Base-by-base conservation (phyloP, 2,888 invertebrate species). In the Agriopis marginaria region DNA sequence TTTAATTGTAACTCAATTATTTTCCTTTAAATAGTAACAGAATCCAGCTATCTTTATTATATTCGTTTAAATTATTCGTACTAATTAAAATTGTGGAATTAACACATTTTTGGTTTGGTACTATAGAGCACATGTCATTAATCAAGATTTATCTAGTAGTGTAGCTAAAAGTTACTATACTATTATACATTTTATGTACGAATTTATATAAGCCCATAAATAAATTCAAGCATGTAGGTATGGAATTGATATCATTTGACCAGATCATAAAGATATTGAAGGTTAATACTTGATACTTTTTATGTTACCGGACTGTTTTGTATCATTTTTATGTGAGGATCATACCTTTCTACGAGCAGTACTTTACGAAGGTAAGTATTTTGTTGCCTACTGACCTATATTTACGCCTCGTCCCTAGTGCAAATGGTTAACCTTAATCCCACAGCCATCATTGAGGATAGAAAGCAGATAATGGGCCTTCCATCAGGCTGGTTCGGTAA, bases 401-500 rank as follows among this genome's bases (percentile, higher is more conserved):
- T 40, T n/a, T 39, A 8, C 9, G 17, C 50, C 14, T 4, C 7
- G 7, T 39, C 32, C 49, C 3, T 14, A 14, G 14, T 12, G 12
- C 3, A 61, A 51, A 59, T 51, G 12, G 14, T 44, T 12, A 12
- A 61, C 42, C 44, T 50, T 61, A 42, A 61, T 61, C 61, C 17
- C 51, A 32, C 9, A 47, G 53, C 61, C 10, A 61, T 50, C 11
- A 61, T 47, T 39, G 42, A 49, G 44, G 50, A 62, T 45, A 42
- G 45, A 17, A 14, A 39, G 45, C 23, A 42, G 9, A 60, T 55
- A 64, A 60, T 72, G 66, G 63, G 53, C 69, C 8, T 55, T 64
- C 49, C 49, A 55, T 68, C 55, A 55, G 50, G 60, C 53, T 23
- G 53, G 75, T 77, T 71, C 65, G 69, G 72, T 58, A 68, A 63